phyloP scores from a whole-genome alignment of 2,113 vertebrate species.

The Psophia crepitans region DNA sequence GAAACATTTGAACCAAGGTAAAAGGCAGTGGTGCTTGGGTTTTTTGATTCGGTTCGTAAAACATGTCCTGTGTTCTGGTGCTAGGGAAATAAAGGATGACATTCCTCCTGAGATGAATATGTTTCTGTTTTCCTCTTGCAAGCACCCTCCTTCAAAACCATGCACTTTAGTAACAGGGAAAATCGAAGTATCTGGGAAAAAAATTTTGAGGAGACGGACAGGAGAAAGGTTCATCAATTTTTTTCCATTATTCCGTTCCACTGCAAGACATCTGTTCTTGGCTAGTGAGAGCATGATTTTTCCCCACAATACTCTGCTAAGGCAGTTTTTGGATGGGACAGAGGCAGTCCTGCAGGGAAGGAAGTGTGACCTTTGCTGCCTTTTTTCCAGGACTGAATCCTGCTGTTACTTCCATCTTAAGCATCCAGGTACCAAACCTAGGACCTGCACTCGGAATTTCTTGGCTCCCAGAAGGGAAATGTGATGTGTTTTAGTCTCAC shows the following conservation, averaged over 20 bases:
- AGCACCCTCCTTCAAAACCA: not conserved
- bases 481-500: not conserved
- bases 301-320: not conserved
- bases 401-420: not conserved
- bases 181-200: not conserved
- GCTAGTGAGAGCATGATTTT: not conserved
- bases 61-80: not conserved
- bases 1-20: conserved; percentile 96
- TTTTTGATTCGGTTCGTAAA: not conserved
- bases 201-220: not conserved
- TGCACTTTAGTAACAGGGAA: not conserved
- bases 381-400: not conserved
- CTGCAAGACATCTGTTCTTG: not conserved
- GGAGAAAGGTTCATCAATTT: not conserved
- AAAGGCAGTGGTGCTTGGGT: not conserved
- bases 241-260: not conserved
- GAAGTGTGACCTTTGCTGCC: not conserved
- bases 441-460: not conserved
- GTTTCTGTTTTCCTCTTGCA: not conserved
- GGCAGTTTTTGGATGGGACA: not conserved
- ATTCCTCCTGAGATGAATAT: not conserved
- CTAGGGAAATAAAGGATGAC: not conserved
- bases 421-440: not conserved
- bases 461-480: not conserved
- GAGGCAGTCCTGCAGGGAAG: not conserved